Evolutionary conservation across 2,113 vertebrate species (phyloP), one percentile per base, ranked within the genome.

Genomic region (Xiphorhynchus elegans): DNA sequence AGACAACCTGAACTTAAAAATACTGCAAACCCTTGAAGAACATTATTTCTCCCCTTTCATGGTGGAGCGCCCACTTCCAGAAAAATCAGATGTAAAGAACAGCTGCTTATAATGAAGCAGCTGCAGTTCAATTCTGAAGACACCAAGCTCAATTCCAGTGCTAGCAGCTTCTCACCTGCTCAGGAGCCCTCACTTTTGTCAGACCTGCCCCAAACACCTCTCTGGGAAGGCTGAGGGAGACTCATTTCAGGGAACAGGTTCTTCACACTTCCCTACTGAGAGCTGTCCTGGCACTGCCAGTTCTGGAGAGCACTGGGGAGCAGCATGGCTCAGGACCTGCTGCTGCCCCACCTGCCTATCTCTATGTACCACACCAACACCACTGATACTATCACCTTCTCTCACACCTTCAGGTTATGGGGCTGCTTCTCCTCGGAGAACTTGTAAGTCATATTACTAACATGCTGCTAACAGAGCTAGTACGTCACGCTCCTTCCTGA

Each of bases 381-480:
- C 40, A 6, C 25, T 13, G 42, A 17, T 28, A 15, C 29, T 19
- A 5, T 0, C 64, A 6, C 33, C 39, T 59, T 39, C 29, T 18
- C 63, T 37, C 39, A 50, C 25, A 35, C 2, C 29, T 33, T 20
- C 1, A 1, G 23, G n/a, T 35, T n/a, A 4, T 2, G 19, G 39
- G 14, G 10, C 46, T 17, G 11, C 47, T 55, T 67, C 23, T 82
- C 46, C 75, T 40, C 31, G 3, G 19, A 33, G 67, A n/a, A 10
- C 4, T 28, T 1, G 7, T 1, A 11, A 25, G 2, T 24, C 16
- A 10, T 0, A 0, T 37, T 59, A 0, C 47, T 75, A 39, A 13
- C 50, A 26, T 28, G 50, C 58, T 29, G 23, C 29, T 3, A 1
- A 1, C 60, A n/a, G 42, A 70, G 13, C 11, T 37, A 10, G 9